Evolutionary conservation across 2,797 vertebrate species (phyloP), one percentile per base, ranked within the genome.

Genomic region (Lepilemur ruficaudatus): DNA sequence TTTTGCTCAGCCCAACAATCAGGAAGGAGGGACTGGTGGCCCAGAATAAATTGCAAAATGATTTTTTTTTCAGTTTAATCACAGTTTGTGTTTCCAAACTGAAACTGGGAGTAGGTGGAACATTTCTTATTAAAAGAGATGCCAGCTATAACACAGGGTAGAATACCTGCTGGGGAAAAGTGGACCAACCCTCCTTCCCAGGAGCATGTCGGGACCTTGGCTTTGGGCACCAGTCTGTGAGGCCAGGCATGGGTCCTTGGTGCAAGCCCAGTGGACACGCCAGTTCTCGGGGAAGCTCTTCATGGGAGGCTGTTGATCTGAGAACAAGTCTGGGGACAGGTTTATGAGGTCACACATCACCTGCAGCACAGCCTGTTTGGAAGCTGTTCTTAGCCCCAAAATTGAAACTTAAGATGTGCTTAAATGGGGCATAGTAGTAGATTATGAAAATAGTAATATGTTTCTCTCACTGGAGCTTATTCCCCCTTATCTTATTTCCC

Each of bases 1-100:
- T 96, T 96, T 94, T 79, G 82, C 94, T 93, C 59, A 93, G 2
- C 18, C 94, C 61, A 67, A 86, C 17, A 72, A 63, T 69, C 43
- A 8, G 94, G 91, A 82, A 88, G 78, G 93, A 67, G 76, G 80
- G 75, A 22, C 73, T 63, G 81, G 69, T 30, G 76, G 22, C 15
- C 2, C 72, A 9, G 88, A 95, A 88, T 50, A 75, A 48, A 90
- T 17, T 61, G 95, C 7, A 22, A 95, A 63, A 85, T 46, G 61
- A 48, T 57, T 65, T 84, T 91, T 92, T 91, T 79, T 76, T 82
- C 41, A 7, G 61, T 73, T 57, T 65, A 85, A 80, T 76, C 88
- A 50, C n/a, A 35, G 50, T 67, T 82, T 87, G 84, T 57, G 32
- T 89, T 92, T 91, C 83, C 80, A 72, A 78, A 61, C 41, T 18